A percentile compares a stretch with the other conserved stretches of the same genome.
Evolutionary conservation across 2,113 vertebrate genomes (phyloP).

Genomic region (Odocoileus hemionus): DNA sequence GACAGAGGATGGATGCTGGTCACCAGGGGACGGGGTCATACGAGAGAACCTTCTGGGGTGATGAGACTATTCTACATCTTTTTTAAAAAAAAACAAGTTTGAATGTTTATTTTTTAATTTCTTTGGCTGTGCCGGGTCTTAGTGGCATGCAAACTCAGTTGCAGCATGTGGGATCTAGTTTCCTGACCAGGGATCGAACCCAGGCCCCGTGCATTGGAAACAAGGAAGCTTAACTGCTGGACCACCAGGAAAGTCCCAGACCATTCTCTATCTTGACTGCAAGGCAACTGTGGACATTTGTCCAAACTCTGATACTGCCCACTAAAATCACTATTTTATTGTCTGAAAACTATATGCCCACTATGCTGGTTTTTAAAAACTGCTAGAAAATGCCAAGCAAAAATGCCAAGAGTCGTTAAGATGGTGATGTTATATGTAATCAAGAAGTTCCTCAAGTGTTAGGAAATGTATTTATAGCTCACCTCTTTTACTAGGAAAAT

Average conservation of each 20-base stretch:
- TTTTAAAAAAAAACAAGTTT: not conserved
- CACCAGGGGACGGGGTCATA: fast-evolving
- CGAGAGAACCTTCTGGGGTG: fast-evolving
- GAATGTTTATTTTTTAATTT: not conserved
- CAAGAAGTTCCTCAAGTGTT: not conserved
- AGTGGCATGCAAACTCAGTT: not conserved
- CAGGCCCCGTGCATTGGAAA: not conserved
- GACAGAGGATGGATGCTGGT: not conserved
- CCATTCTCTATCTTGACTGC: fast-evolving
- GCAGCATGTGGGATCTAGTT: not conserved
- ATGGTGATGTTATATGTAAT: fast-evolving
- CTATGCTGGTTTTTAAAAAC: not conserved
- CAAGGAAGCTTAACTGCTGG: not conserved
- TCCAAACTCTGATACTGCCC: not conserved
- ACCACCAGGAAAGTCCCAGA: not conserved
- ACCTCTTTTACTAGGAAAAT: not conserved
- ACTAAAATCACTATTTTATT: not conserved
- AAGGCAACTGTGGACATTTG: fast-evolving
- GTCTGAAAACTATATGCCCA: fast-evolving
- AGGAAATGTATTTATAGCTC: not conserved
- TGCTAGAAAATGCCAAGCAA: too few species aligned
- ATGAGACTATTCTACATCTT: not conserved
- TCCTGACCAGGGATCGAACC: not conserved
- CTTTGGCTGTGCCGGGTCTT: not conserved
- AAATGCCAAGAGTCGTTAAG: not conserved